Conservation (phyloP, 2,888 invertebrate genomes). For the Phyllotreta striolata region DNA sequence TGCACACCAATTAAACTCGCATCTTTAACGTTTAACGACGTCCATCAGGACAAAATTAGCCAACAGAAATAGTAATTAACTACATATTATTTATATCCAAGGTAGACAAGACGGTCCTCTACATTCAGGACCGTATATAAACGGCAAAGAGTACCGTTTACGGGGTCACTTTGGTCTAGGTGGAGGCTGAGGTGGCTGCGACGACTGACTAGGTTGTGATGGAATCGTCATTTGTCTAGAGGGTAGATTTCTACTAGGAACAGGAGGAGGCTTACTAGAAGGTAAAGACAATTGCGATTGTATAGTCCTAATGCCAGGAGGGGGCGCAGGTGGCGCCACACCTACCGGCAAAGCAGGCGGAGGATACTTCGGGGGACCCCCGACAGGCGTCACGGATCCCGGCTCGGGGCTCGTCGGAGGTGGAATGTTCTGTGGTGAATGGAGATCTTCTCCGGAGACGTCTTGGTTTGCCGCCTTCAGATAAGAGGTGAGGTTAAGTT, state of each 20-base stretch:
- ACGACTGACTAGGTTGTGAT: slow-evolving; percentile 48
- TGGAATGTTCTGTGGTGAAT: slow-evolving; percentile 31
- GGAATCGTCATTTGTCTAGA: slow-evolving; percentile 60
- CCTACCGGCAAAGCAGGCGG: slow-evolving; percentile 59
- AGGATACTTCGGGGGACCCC: slow-evolving; percentile 59
- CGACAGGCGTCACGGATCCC: slow-evolving; percentile 56
- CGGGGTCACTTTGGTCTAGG: slow-evolving; percentile 60
- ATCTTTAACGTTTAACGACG: neutral
- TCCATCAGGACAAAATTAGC: no score
- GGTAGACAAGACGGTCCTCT: slow-evolving; percentile 59
- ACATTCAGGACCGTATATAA: slow-evolving; percentile 57
- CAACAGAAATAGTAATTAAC: neutral
- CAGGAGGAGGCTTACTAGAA: slow-evolving; percentile 63
- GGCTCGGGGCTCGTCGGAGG: slow-evolving; percentile 47
- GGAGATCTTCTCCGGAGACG: slow-evolving; percentile 27
- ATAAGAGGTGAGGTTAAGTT: slow-evolving; percentile 36
- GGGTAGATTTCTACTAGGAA: slow-evolving; percentile 65
- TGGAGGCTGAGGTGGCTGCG: slow-evolving; percentile 57
- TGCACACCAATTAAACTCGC: no score
- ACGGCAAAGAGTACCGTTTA: slow-evolving; percentile 57
- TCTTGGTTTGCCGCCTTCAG: slow-evolving; percentile 42
- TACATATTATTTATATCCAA: slow-evolving; percentile 51
- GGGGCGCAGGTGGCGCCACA: slow-evolving; percentile 57
- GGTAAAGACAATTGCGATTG: slow-evolving; percentile 54
- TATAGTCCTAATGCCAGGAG: slow-evolving; percentile 52